phyloP scores from a whole-genome alignment of 2,113 vertebrate genomes.

The Hippopotamus amphibius region DNA sequence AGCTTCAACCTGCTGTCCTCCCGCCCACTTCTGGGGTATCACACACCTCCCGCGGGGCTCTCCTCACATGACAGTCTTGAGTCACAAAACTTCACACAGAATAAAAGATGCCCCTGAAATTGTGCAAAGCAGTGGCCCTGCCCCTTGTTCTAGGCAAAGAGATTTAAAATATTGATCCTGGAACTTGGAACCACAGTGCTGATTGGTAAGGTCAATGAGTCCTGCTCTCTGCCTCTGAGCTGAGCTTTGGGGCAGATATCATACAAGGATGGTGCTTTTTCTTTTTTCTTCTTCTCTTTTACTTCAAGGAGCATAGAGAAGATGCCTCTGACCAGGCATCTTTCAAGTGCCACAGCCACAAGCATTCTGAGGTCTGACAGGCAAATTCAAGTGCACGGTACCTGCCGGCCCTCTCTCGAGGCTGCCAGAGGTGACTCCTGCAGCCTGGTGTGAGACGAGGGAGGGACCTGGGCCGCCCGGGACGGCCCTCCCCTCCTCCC shows the following conservation, averaged over 20 bases:
- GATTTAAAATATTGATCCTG: background rate
- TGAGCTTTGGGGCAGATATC: background rate
- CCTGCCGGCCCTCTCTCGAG: background rate
- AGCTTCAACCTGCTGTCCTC: background rate
- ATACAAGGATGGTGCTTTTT: background rate
- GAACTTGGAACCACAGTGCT: background rate
- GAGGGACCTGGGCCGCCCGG: background rate
- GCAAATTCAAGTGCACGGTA: background rate
- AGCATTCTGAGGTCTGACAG: background rate
- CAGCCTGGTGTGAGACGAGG: background rate
- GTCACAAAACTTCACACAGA: background rate
- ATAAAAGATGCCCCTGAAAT: background rate
- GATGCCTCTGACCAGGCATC: background rate
- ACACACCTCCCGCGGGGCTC: background rate
- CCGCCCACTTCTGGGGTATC: background rate
- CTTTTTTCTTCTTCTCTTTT: background rate
- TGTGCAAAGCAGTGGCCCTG: background rate
- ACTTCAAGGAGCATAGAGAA: background rate
- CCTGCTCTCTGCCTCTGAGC: background rate
- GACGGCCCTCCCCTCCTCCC: no score
- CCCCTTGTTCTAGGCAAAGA: background rate
- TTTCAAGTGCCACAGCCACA: background rate
- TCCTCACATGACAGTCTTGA: background rate
- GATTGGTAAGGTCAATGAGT: background rate
- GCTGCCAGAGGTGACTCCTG: background rate